Base-by-base conservation (phyloP, 2,797 vertebrate genomes). In the Gallinago stenura region DNA sequence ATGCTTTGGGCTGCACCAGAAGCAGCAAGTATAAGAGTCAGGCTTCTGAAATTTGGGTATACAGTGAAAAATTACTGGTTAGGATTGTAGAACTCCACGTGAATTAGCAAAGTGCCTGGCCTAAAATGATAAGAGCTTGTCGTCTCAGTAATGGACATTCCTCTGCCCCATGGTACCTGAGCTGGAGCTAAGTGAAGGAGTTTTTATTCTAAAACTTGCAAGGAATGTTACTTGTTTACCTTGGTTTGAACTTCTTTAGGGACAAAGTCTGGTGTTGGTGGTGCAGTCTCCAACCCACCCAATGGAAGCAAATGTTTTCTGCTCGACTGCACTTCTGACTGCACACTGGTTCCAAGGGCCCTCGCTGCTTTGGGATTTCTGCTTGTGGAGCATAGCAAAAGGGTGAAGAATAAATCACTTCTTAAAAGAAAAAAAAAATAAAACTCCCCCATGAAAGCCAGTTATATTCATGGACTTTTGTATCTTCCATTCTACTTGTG, bases 161-260 rank as follows among this genome's bases (percentile, higher is more conserved):
- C 75, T 84, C 70, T 82, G 66, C 64, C 50, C 41, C 7, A 1
- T 20, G 54, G 57, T 76, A 71, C 75, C 86, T 81, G 61, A 83
- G 54, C 60, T 53, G 22, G 28, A 85, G 73, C 58, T 45, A 46
- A 41, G 53, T 65, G 68, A 90, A 87, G 61, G 69, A 77, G 62
- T 3, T 83, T 75, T 91, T 89, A 45, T 70, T 89, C 48, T 57
- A 85, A 88, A 89, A 43, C 57, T 83, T 94, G 77, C 64, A 78
- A 83, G 78, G 94, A 95, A 92, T 87, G 83, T 60, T 89, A 73
- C 58, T 71, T 69, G 54, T 83, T 95, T 94, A 75, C 69, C 65
- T 94, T 94, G 64, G 77, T 90, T 64, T 95, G 56, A 87, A 58
- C 65, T 84, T 73, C 35, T 83, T 80, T 57, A 71, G 56, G 50